These are phyloP conservation scores for Drosophila borealis DNA, from an alignment of 2,888 invertebrate species.

Conservation along the genomic window DNA sequence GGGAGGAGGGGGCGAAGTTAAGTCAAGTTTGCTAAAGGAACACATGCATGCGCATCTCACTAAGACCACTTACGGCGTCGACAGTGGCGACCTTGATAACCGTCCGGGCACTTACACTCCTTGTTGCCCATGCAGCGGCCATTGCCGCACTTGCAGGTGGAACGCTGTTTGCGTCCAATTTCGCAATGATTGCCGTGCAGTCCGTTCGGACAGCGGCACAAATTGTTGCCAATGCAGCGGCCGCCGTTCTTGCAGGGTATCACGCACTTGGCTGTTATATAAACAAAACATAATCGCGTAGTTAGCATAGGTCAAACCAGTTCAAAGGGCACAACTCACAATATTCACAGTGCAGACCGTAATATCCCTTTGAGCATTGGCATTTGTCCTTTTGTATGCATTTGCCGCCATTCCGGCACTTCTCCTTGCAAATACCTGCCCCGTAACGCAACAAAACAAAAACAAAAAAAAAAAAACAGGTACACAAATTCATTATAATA, in stretches of 20 bases:
- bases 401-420: conserved; percentile 97
- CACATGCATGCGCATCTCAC: neutral
- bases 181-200: conserved; percentile 96
- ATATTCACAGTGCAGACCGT: conserved; percentile 95
- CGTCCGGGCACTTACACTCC: conserved; percentile 91
- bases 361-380: conserved; percentile 95
- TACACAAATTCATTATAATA: neutral
- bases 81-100: conserved; percentile 93
- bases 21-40: neutral
- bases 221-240: conserved; percentile 94
- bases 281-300: too few species aligned
- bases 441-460: conserved; percentile 39
- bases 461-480: too few species aligned
- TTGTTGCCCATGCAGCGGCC: conserved; percentile 90
- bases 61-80: conserved; percentile 89
- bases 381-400: conserved; percentile 98
- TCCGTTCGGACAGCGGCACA: conserved; percentile 94
- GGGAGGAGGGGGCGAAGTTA: too few species aligned
- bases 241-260: conserved; percentile 97
- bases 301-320: too few species aligned
- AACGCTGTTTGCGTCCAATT: conserved; percentile 91
- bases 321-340: conserved; percentile 88
- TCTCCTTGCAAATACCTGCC: conserved; percentile 94
- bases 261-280: conserved; percentile 90
- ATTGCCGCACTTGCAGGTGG: conserved; percentile 91